Base-by-base conservation (phyloP, 2,797 vertebrate genomes). In the Astyanax mexicanus region DNA sequence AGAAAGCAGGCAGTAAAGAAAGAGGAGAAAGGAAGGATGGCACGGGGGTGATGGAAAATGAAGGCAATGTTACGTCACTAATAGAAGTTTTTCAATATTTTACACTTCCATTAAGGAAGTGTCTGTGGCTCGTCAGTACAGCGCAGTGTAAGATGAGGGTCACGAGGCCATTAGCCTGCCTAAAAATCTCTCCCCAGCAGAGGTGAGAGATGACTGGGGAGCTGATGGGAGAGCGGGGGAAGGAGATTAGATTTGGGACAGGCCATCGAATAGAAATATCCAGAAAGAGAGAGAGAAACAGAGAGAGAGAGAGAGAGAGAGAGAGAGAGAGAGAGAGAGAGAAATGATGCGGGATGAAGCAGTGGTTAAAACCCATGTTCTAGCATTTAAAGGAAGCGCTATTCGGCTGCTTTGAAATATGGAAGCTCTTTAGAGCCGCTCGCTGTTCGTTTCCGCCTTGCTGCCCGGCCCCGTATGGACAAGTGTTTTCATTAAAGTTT, bases 11-110 rank as follows among this genome's bases (percentile, higher is more conserved):
- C 6, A 13, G 0, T 32, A 44, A 21, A 54, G 49, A 57, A 23
- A 21, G 19, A 65, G 21, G 15, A 19, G 27, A 19, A 21, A 55
- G 21, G 19, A 2, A 40, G 13, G 47, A 13, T n/a, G 17, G 1
- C 0, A 40, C 1, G 23, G 52, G 38, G 19, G n/a, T 65, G 19
- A 67, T 19, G 29, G 1, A 51, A 55, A 45, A 25, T 35, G 19
- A 32, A 25, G 9, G 32, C 3, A 51, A 62, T 66, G 47, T 77
- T 81, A 68, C 29, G 49, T 60, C 27, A 64, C 49, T 75, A 64
- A 80, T 73, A 12, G 72, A 83, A 40, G 52, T 58, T 57, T 57
- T 79, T 78, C 23, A 79, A 57, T 58, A 64, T 77, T 77, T 77
- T 74, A 69, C 70, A 77, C 54, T 65, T 82, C 67, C 71, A 57